Evolutionary conservation across 2,113 vertebrate genomes (phyloP), one percentile per base, ranked within the genome.

Genomic region (Microcebus ravelobensis): DNA sequence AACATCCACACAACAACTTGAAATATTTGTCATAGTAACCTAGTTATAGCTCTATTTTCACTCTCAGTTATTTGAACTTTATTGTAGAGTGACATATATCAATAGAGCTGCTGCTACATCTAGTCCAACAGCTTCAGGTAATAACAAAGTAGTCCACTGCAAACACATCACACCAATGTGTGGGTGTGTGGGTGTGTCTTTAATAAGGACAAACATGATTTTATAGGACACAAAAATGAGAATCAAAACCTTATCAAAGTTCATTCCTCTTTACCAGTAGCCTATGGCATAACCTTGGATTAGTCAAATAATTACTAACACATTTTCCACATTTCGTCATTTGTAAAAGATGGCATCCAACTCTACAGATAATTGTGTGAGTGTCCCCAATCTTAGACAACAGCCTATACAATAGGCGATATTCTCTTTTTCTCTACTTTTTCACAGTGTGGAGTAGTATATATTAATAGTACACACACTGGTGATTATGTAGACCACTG

Each of bases 11-110:
- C 77, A 80, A 36, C 21, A 27, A 13, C 76, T 61, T 29, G 31
- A 83, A 80, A 96, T 17, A 74, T 92, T 76, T 87, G 87, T 68
- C 6, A 10, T 29, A 86, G 59, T 79, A 93, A 68, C 59, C 65
- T 82, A 82, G 34, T 67, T 89, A 73, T 31, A 59, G 15, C 42
- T 91, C 65, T 91, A 61, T 86, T 91, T 89, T 85, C 74, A 93
- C 85, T 91, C 7, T 21, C 59, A 92, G 27, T 63, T 94, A 91
- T 10, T 90, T 88, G 67, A 97, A 91, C 59, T 73, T 94, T 86
- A 94, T 96, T 59, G 34, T 67, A 91, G 20, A 90, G 36, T 4
- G 9, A 67, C 61, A 73, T 89, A 89, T 57, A 39, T 31, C 74
- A 55, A 34, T 0, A 27, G 20, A 89, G 20, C 12, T 57, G 82